Evolutionary conservation across 2,797 vertebrate species (phyloP), one percentile per base, ranked within the genome.

Genomic region (Prionace glauca): DNA sequence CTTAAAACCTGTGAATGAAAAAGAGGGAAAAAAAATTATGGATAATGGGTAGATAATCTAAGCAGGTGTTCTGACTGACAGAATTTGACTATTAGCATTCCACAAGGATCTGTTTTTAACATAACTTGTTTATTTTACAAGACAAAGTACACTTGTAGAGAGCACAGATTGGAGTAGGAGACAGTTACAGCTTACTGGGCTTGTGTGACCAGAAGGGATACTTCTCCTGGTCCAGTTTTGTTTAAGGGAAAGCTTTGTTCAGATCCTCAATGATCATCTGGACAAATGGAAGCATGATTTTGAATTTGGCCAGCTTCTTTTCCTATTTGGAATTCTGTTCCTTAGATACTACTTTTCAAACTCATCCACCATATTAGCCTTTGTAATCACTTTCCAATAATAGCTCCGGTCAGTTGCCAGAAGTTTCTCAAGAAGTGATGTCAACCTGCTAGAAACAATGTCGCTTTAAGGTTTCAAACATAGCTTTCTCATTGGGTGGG

Each of bases 381-480:
- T 98, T 24, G 97, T 98, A 96, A 99, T 96, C 0, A 97, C 65
- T 11, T 96, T 96, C 97, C 96, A 98, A 97, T 99, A 99, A 96
- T 96, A 96, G 95, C 96, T 98, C 99, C 99, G 99, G 97, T 99
- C 98, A 0, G 99, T 99, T 79, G 97, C 0, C 0, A 97, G 97
- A 20, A 99, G 98, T 24, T 98, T 97, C 97, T 98, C 98, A 0
- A 99, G 98, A 36, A 99, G 97, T 0, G 97, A 96, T 0, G 97
- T 26, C 95, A 99, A 96, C 97, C 99, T 99, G 96, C 98, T 97
- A 56, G 98, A 96, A 36, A 99, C 97, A 50, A 97, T 97, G 92
- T 99, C 99, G n/a, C 96, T 98, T 97, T 98, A 98, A 36, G 98
- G 98, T 97, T 99, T 99, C 96, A 99, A 98, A 99, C 98, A 99